Percentiles rank a stretch among this genome's conserved stretches.
Evolutionary conservation across 1,140 invertebrate species (phyloP).

Genomic region (Leptinotarsa undecemlineata): DNA sequence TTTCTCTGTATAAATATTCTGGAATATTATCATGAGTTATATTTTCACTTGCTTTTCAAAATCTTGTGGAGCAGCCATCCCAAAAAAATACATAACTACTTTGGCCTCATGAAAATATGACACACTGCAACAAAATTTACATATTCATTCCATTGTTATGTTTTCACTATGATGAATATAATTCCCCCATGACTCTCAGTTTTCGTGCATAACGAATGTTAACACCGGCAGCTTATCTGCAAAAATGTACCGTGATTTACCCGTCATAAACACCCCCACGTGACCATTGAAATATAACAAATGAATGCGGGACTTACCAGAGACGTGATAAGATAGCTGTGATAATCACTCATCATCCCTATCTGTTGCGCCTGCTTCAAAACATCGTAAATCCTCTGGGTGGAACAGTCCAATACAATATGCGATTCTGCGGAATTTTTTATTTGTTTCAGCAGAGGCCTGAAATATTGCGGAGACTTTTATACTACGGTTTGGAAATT

Average conservation of each 20-base stretch:
- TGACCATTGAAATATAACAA: conserved; percentile 1
- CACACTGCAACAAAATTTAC: too few relatives aligned
- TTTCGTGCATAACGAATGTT: too few relatives aligned
- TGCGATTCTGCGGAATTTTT: conserved; percentile 87
- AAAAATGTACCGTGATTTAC: background rate
- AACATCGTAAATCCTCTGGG: conserved; percentile 80
- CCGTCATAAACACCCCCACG: background rate
- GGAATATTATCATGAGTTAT: too few relatives aligned
- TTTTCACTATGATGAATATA: too few relatives aligned
- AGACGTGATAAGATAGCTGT: conserved; percentile 89
- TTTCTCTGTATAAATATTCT: too few relatives aligned
- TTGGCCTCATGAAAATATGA: too few relatives aligned
- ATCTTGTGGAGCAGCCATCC: too few relatives aligned
- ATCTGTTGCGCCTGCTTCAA: conserved; percentile 93
- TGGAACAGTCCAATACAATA: conserved; percentile 89
- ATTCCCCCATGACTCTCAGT: too few relatives aligned
- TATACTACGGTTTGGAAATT: background rate
- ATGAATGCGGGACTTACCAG: conserved; percentile 63
- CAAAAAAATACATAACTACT: too few relatives aligned
- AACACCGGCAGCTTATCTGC: background rate
- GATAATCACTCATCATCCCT: conserved; percentile 92
- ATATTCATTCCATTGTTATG: too few relatives aligned
- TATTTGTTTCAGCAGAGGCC: conserved; percentile 86
- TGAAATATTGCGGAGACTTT: conserved; percentile 56
- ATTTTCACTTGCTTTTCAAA: too few relatives aligned